Conservation (phyloP, 2,888 invertebrate genomes). For the Crematogaster levior region DNA sequence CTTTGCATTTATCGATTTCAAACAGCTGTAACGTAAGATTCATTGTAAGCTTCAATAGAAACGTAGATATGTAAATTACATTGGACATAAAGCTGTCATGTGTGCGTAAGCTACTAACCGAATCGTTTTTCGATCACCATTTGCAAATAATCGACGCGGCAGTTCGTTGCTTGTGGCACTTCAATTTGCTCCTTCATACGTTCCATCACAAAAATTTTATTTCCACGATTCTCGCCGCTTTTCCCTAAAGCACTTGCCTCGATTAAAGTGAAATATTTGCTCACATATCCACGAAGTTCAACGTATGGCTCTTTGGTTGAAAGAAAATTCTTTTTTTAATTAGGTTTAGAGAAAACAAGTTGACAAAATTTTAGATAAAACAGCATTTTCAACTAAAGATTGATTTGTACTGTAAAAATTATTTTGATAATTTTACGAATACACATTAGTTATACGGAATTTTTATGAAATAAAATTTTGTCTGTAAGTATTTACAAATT, state of each 20-base stretch:
- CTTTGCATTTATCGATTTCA: not conserved
- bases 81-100: not conserved
- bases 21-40: not conserved
- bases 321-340: not conserved
- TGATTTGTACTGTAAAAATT: not conserved
- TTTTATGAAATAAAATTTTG: not conserved
- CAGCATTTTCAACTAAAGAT: not conserved
- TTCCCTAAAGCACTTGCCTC: not conserved
- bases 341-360: not conserved
- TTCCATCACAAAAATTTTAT: constrained; percentile 22
- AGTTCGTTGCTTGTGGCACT: not conserved
- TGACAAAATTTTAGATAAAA: not conserved
- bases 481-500: not conserved
- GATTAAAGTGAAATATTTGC: constrained; percentile 12
- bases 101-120: not conserved
- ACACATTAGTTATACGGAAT: not conserved
- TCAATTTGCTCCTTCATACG: not conserved
- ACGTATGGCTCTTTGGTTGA: not conserved
- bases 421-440: not conserved
- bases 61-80: constrained; percentile 16
- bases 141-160: constrained; percentile 1
- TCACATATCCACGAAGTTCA: not conserved
- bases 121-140: constrained; percentile 37
- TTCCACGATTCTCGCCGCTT: not conserved
- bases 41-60: not conserved